Evolutionary conservation across 2,113 vertebrate genomes (phyloP), one percentile per base, ranked within the genome.

Genomic region (Noturus placidus): DNA sequence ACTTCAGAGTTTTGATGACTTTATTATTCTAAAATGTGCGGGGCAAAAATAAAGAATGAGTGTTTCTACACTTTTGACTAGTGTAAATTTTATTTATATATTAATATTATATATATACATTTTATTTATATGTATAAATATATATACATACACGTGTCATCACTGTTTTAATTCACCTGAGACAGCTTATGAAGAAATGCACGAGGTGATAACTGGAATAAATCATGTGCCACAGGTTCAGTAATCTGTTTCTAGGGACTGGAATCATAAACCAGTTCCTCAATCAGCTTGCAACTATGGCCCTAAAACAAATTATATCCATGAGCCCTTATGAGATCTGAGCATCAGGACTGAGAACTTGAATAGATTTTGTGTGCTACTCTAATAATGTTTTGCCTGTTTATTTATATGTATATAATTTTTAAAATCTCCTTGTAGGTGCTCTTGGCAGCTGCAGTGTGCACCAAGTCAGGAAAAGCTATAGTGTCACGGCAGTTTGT

Each of bases 401-500:
- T 30, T n/a, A 6, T 70, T 70, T 50, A 13, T 54, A 25, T 56
- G 22, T 30, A 3, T 65, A 30, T 78, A 59, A 46, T 80, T 17
- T 11, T 35, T 42, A 8, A n/a, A 30, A 69, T 52, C n/a, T 5
- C 22, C 25, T 10, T 42, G 70, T 89, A 99, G 98, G 98, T 99
- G 96, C 97, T 99, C 91, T 95, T 99, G 96, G 98, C 98, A 92
- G 97, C 98, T 25, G 98, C 98, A 2, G 97, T 99, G 88, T 99
- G 98, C 96, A 99, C 98, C 1, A 99, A 99, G 95, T 97, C 97
- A 6, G 98, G 98, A 70, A 99, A 99, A 93, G 98, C 98, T 93
- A 97, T 99, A 0, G 97, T 99, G 87, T 99, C 98, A 0, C 96
- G 98, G 59, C 98, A 99, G 94, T 99, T 99, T n/a, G 98, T 99